Conservation (phyloP, 2,797 vertebrate species). For the Aldrovandia affinis region DNA sequence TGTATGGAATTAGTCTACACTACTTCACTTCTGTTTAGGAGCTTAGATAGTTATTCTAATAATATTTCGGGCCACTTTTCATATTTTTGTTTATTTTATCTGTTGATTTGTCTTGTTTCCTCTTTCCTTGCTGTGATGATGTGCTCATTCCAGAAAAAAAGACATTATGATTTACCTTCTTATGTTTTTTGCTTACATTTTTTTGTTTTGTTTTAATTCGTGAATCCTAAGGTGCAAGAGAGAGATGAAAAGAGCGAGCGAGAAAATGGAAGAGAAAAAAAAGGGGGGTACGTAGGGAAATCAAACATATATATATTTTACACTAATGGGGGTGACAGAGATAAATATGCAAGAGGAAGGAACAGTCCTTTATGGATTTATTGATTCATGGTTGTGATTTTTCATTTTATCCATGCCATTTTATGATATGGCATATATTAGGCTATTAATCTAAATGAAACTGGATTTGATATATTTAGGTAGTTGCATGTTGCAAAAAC, state of each 20-base stretch:
- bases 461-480: conserved; percentile 41
- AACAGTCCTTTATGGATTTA: conserved; percentile 30
- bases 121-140: background rate
- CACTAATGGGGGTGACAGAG: conserved; percentile 27
- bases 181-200: background rate
- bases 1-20: conserved; percentile 76
- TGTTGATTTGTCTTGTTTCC: conserved; percentile 6
- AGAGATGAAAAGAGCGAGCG: conserved; percentile 12
- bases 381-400: conserved; percentile 33
- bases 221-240: conserved; percentile 22
- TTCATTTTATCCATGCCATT: conserved; percentile 37
- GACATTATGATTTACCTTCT: background rate
- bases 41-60: conserved; percentile 57
- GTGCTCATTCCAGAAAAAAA: background rate
- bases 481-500: conserved; percentile 43
- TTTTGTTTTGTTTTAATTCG: background rate
- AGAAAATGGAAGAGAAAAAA: background rate
- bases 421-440: conserved; percentile 52
- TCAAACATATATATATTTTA: background rate
- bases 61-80: conserved; percentile 51
- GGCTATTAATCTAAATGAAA: conserved; percentile 46
- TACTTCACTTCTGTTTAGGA: conserved; percentile 71
- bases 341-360: conserved; percentile 31
- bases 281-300: background rate
- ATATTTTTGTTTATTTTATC: conserved; percentile 4